Evolutionary conservation across 2,797 vertebrate genomes (phyloP), one percentile per base, ranked within the genome.

Genomic region (Podarcis lilfordi): DNA sequence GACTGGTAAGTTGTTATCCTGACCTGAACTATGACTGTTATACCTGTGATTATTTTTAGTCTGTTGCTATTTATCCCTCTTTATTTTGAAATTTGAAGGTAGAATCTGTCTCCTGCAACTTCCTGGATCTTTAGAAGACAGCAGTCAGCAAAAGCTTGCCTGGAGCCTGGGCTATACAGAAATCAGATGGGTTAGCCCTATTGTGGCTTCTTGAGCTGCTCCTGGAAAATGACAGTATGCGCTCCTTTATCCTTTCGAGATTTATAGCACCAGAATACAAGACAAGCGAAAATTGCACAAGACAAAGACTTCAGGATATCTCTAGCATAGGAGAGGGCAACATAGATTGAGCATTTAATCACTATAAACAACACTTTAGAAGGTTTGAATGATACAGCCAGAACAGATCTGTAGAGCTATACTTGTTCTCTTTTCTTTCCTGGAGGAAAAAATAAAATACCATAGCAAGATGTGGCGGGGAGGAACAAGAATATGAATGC

Each of bases 331-430:
- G 71, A 91, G 86, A 79, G 72, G 86, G 88, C 94, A 93, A 75
- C 68, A 88, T 78, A 83, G 80, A 88, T 78, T 92, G 91, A 90
- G 90, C 66, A 89, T 82, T 89, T 90, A 89, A 93, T 55, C 89
- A 93, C 88, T 80, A 82, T 81, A 79, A 91, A 82, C 78, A 90
- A 91, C 85, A 93, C 66, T 84, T 86, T 43, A 84, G 75, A 88
- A 89, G 83, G 10, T 80, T 86, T 89, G 88, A 93, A 83, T 43
- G 32, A 92, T 21, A 80, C 83, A 94, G 84, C 68, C 71, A 93
- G 78, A 87, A 66, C 32, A 75, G 69, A 87, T 84, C 82, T 69
- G 61, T 55, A 75, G 35, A 43, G 5, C 23, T 82, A n/a, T 82
- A 17, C 64, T 55, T 90, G 93, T 29, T 25, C 40, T 7, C 2